These are phyloP conservation scores for Stomatorhinus walkeri DNA, from an alignment of 2,797 vertebrate genomes.

Conservation along the genomic window DNA sequence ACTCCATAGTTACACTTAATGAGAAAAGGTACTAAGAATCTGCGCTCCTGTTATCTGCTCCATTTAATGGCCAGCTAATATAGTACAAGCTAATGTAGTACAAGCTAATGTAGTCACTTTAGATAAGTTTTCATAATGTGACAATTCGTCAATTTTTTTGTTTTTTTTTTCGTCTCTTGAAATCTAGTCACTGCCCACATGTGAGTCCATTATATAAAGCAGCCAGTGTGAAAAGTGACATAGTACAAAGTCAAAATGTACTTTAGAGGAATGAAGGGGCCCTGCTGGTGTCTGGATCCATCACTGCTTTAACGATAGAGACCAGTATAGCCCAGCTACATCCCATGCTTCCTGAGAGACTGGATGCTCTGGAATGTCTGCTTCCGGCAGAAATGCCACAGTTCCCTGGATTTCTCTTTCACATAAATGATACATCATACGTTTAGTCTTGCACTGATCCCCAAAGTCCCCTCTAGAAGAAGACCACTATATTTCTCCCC, in stretches of 20 bases:
- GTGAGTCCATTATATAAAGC: background rate
- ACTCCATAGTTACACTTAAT: background rate
- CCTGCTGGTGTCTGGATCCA: constrained; percentile 24
- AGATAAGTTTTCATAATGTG: background rate
- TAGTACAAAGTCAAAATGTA: background rate
- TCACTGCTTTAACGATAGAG: constrained; percentile 26
- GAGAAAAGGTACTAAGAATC: background rate
- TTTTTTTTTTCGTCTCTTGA: background rate
- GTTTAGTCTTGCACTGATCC: background rate
- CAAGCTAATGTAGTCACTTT: background rate
- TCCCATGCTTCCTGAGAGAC: constrained; percentile 12
- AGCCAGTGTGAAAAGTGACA: background rate
- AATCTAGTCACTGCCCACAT: background rate
- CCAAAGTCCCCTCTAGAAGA: background rate
- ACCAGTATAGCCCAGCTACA: constrained; percentile 12
- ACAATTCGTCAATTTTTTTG: background rate
- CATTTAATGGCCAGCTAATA: background rate
- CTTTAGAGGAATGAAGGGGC: background rate
- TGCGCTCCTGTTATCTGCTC: background rate
- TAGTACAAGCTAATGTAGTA: background rate
- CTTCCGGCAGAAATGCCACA: background rate
- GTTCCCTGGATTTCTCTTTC: background rate
- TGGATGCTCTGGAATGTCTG: constrained; percentile 5
- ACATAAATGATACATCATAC: background rate
- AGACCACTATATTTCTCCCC: background rate